A percentile compares a stretch with the other conserved stretches of the same genome.
Evolutionary conservation across 2,113 vertebrate species (phyloP).

Genomic region (Heterotis niloticus): DNA sequence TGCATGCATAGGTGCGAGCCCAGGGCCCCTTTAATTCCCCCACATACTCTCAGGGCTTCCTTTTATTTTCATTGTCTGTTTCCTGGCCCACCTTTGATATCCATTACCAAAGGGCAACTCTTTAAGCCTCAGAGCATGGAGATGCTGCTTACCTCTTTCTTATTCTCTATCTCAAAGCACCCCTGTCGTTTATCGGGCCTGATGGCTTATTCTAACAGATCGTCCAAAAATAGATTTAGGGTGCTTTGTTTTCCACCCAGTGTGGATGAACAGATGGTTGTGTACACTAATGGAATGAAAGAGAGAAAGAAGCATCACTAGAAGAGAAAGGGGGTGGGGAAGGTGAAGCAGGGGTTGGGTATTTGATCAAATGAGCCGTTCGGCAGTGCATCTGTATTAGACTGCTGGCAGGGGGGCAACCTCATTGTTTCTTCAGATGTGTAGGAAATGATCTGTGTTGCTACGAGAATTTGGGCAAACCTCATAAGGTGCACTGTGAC

Average conservation of each 20-base stretch:
- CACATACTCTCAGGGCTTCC: neutral
- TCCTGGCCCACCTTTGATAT: neutral
- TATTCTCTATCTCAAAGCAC: conserved; percentile 37
- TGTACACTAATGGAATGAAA: conserved; percentile 20
- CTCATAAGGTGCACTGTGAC: neutral
- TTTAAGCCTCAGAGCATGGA: conserved; percentile 12
- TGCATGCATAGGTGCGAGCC: neutral
- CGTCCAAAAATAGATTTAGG: conserved; percentile 45
- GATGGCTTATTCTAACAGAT: conserved; percentile 43
- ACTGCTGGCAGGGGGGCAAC: conserved; percentile 46
- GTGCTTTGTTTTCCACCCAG: conserved; percentile 33
- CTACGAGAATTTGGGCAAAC: conserved; percentile 44
- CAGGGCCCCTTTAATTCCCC: neutral
- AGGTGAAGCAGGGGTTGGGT: neutral
- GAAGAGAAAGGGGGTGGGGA: neutral
- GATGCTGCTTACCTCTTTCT: conserved; percentile 32
- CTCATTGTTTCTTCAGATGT: conserved; percentile 43
- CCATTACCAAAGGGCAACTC: neutral
- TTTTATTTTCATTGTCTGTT: conserved; percentile 20
- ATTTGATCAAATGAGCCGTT: conserved; percentile 54
- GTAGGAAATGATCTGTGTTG: conserved; percentile 34
- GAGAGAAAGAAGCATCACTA: conserved; percentile 30
- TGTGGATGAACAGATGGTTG: conserved; percentile 23
- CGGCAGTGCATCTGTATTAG: conserved; percentile 45
- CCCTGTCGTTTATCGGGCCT: conserved; percentile 38